Conservation (phyloP, 2,797 vertebrate genomes). For the Poeciliopsis gracilis region DNA sequence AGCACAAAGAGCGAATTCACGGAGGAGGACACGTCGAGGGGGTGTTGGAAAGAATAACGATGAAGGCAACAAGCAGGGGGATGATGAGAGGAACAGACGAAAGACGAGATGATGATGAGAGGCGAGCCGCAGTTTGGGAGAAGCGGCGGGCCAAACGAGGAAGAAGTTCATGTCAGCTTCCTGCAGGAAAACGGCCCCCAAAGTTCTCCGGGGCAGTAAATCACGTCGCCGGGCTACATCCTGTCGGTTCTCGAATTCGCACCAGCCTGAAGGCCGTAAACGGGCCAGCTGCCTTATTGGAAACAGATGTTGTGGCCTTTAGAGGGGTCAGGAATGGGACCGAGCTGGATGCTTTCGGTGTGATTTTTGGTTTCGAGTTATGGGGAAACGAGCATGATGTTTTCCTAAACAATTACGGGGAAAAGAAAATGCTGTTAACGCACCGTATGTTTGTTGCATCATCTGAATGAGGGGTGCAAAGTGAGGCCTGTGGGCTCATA, state of each 20-base stretch:
- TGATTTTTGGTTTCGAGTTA: conserved; percentile 23
- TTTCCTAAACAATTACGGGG: not conserved
- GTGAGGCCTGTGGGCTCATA: no score
- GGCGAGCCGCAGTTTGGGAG: conserved; percentile 34
- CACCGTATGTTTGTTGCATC: not conserved
- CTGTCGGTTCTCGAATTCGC: conserved; percentile 68
- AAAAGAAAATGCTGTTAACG: not conserved
- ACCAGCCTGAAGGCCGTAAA: conserved; percentile 60
- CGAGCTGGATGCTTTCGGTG: conserved; percentile 9
- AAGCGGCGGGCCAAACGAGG: conserved; percentile 1
- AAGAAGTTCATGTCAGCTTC: conserved; percentile 44
- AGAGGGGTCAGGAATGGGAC: not conserved
- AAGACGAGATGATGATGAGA: conserved; percentile 52
- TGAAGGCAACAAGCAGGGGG: conserved; percentile 47
- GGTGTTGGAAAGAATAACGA: conserved; percentile 48
- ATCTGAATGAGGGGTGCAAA: no score
- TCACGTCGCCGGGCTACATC: conserved; percentile 68
- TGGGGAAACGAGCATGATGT: not conserved
- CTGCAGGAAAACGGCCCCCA: conserved; percentile 37
- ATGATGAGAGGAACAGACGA: conserved; percentile 62
- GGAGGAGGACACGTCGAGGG: not conserved
- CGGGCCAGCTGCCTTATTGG: conserved; percentile 55
- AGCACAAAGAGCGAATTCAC: conserved; percentile 64
- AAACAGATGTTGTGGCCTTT: conserved; percentile 66
- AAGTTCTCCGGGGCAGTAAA: conserved; percentile 47